These are phyloP conservation scores for Clostera curtula DNA, from an alignment of 2,888 invertebrate genomes.

Conservation along the genomic window DNA sequence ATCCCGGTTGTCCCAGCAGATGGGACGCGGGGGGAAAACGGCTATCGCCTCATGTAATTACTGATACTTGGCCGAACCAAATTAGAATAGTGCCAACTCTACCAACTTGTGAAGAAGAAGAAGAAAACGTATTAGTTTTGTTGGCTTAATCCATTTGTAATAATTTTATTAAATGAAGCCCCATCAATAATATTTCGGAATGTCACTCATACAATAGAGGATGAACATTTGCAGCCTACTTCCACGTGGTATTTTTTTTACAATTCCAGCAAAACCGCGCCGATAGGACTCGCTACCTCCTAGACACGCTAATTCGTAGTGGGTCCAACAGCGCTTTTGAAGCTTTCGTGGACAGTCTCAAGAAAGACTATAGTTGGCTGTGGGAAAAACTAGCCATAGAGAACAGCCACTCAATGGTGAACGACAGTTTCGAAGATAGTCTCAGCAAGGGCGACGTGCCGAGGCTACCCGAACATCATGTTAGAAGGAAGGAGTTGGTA, in stretches of 20 bases:
- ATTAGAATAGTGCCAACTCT: no score
- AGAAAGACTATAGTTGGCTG: slow-evolving; percentile 75
- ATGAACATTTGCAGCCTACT: no score
- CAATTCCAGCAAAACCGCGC: slow-evolving; percentile 48
- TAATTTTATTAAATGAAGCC: no score
- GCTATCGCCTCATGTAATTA: no score
- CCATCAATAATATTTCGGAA: no score
- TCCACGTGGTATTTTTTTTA: not conserved
- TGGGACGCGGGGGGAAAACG: no score
- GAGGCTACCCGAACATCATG: slow-evolving; percentile 70
- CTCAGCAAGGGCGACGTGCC: slow-evolving; percentile 75
- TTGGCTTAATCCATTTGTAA: no score
- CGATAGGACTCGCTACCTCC: slow-evolving; percentile 48
- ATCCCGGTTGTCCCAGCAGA: no score
- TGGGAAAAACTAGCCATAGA: slow-evolving; percentile 60
- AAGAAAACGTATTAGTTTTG: no score
- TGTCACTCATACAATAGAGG: no score
- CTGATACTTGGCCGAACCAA: no score
- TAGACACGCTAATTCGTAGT: slow-evolving; percentile 52
- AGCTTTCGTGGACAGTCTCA: slow-evolving; percentile 69
- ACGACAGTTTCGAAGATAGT: slow-evolving; percentile 64
- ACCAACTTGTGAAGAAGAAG: no score
- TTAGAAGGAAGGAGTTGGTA: slow-evolving; percentile 66
- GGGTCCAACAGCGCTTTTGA: slow-evolving; percentile 65
- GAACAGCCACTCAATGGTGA: slow-evolving; percentile 40